Evolutionary conservation across 2,888 invertebrate genomes (phyloP).

Genomic region (Machimus atricapillus): DNA sequence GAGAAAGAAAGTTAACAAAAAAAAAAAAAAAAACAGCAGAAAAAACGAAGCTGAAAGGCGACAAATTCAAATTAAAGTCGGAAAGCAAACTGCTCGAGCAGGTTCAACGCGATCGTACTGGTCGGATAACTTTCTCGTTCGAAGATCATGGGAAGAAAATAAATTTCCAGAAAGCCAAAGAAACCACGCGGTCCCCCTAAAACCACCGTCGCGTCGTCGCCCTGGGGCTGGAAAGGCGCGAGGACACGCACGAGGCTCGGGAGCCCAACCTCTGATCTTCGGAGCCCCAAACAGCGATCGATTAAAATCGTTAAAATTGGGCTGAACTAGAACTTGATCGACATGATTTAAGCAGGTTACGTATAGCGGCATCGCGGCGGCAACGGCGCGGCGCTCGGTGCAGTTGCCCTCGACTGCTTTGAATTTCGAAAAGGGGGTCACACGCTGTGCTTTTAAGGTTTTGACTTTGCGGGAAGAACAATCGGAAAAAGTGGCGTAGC

Average conservation of each 20-base stretch:
- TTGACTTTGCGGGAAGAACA: neutral
- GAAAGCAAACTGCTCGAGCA: constrained; percentile 12
- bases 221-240: neutral
- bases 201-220: neutral
- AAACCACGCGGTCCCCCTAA: neutral
- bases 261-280: neutral
- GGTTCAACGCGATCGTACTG: neutral
- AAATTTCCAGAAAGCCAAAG: constrained; percentile 26
- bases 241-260: neutral
- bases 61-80: constrained; percentile 24
- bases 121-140: constrained; percentile 30
- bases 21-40: neutral
- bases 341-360: neutral
- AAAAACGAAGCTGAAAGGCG: constrained; percentile 6
- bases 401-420: neutral
- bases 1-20: neutral
- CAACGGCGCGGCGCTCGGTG: neutral
- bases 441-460: neutral
- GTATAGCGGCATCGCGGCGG: neutral
- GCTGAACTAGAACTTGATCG: neutral
- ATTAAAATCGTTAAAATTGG: neutral
- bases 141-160: constrained; percentile 22
- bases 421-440: constrained; percentile 15
- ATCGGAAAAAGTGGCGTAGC: neutral
- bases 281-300: neutral